Evolutionary conservation across 2,113 vertebrate genomes (phyloP), one percentile per base, ranked within the genome.

Genomic region (Oncorhynchus kisutch): DNA sequence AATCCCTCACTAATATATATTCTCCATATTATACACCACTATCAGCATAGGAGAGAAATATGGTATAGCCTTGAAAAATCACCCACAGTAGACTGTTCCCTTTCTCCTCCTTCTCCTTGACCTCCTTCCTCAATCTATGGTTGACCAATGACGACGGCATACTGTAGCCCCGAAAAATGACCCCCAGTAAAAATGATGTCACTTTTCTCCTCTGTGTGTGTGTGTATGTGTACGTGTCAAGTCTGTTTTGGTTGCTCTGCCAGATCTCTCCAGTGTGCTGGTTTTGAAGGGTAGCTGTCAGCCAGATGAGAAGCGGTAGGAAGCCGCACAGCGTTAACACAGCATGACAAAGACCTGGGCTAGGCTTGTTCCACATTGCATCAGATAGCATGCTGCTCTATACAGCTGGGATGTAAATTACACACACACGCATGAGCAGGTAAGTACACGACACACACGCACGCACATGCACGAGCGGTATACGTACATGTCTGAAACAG

Each of bases 321-420:
- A 14, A 66, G 25, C 13, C 1, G 64, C 65, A 67, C n/a, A 64
- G n/a, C 0, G 1, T 14, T 70, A 70, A 22, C 68, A 24, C 1
- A 3, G 68, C 12, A 5, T 48, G 27, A 27, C 68, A 45, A 22
- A 70, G 34, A 25, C 14, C 68, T 22, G 31, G 6, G 34, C 20
- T 49, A 16, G 18, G 67, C 87, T 89, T 87, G 74, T 84, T 66
- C 67, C 59, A 34, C 20, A 22, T 91, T 90, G 86, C 90, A 87
- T 91, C 88, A 91, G 79, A 79, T 75, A 45, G 39, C 49, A n/a
- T 8, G 27, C 78, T 73, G 83, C 34, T 76, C 60, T 67, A 60
- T 39, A 65, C 48, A 69, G 62, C 39, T 9, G 39, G 73, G 75
- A 80, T 49, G 76, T 65, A 67, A 70, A 78, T 77, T 25, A 39